These are phyloP conservation scores for Enhydra lutris DNA, from an alignment of 2,113 vertebrate species.

Conservation along the genomic window DNA sequence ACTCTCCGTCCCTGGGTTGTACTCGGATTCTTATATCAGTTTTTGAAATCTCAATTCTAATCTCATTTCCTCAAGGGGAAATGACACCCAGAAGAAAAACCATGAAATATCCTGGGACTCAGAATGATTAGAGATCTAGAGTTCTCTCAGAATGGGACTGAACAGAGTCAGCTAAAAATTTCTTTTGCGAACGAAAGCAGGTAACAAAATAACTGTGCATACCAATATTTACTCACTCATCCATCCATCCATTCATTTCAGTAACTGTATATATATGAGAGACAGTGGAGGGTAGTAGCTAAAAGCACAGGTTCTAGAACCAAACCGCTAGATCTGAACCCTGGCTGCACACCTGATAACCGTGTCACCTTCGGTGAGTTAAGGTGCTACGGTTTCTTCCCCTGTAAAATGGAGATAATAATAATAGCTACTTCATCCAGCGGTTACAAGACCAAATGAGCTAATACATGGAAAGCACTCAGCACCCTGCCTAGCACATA, in stretches of 20 bases:
- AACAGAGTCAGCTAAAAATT: not conserved
- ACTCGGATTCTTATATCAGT: not conserved
- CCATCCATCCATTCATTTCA: not conserved
- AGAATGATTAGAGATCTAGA: not conserved
- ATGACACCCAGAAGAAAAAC: not conserved
- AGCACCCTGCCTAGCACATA: not conserved
- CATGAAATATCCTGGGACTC: not conserved
- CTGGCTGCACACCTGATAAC: not conserved
- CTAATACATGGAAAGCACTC: not conserved
- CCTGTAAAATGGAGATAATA: not conserved
- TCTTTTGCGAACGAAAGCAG: not conserved
- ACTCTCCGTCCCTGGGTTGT: not conserved
- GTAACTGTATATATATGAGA: not conserved
- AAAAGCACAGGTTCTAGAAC: not conserved
- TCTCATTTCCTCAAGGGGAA: not conserved
- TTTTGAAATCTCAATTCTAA: constrained; percentile 11
- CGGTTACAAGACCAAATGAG: not conserved
- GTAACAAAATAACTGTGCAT: not conserved
- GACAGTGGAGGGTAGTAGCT: not conserved
- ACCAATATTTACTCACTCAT: not conserved
- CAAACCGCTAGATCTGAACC: not conserved
- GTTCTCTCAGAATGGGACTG: not conserved
- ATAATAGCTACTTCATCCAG: not conserved
- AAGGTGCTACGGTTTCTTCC: not conserved
- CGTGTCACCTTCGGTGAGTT: not conserved